Evolutionary conservation across 2,113 vertebrate species (phyloP).

Genomic region (Suncus etruscus): DNA sequence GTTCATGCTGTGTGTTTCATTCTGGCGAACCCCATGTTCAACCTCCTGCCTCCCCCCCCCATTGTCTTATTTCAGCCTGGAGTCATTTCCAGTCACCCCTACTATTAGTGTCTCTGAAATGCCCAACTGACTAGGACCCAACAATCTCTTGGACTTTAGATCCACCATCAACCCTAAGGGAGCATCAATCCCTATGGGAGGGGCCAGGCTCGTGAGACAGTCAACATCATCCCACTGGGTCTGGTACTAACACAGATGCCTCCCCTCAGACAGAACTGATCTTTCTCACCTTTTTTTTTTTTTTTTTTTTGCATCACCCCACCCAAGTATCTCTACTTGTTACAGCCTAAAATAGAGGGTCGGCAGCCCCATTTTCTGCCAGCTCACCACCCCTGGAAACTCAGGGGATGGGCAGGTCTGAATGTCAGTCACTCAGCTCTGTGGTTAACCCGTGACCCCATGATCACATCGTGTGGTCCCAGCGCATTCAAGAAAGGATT

Average conservation of each 20-base stretch:
- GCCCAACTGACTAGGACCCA: neutral
- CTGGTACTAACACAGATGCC: no score
- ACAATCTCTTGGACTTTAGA: neutral
- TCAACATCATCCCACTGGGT: no score
- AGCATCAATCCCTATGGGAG: no score
- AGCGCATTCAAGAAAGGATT: slow-evolving; percentile 39
- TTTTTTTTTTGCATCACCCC: neutral
- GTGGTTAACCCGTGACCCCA: neutral
- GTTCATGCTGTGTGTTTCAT: neutral
- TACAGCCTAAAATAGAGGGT: neutral
- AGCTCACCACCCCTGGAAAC: slow-evolving; percentile 7
- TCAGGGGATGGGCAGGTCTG: neutral
- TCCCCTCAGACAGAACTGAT: no score
- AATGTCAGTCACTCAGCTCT: neutral
- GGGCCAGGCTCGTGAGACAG: neutral
- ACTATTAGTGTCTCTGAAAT: neutral
- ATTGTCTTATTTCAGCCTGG: neutral
- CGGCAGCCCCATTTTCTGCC: neutral
- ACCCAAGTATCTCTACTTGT: neutral
- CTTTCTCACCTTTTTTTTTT: neutral
- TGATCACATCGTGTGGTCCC: neutral
- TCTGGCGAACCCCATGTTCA: neutral
- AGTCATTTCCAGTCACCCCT: neutral
- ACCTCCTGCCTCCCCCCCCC: neutral
- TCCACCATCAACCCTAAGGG: neutral